These are phyloP conservation scores for Parauchenoglanis ngamensis DNA, from an alignment of 2,797 vertebrate species.

Conservation along the genomic window DNA sequence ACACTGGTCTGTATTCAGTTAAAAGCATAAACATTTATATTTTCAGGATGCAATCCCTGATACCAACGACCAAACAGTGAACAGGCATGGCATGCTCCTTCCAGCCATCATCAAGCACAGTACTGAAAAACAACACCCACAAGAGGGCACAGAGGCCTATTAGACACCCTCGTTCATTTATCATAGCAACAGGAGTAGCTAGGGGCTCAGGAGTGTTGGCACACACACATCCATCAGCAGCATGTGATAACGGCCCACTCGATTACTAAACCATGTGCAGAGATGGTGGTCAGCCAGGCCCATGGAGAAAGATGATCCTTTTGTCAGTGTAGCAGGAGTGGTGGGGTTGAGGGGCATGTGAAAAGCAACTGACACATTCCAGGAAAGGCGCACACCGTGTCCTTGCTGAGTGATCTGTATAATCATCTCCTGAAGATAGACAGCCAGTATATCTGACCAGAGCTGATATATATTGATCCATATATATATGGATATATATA, in stretches of 20 bases:
- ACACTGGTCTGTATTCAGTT: conserved; percentile 8
- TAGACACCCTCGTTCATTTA: conserved; percentile 53
- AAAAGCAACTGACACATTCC: conserved; percentile 54
- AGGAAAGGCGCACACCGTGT: conserved; percentile 50
- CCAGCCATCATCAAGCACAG: conserved; percentile 32
- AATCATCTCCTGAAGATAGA: conserved; percentile 26
- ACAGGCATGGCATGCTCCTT: conserved; percentile 14
- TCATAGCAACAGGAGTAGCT: conserved; percentile 55
- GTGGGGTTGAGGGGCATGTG: background rate
- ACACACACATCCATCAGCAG: conserved; percentile 51
- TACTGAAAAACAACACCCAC: conserved; percentile 49
- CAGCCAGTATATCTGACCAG: background rate
- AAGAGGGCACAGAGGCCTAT: conserved; percentile 51
- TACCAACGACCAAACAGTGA: conserved; percentile 28
- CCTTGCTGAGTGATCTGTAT: conserved; percentile 47
- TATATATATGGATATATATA: no score
- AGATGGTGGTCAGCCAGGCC: conserved; percentile 50
- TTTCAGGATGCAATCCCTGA: conserved; percentile 38
- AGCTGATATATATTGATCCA: background rate
- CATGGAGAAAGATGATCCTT: conserved; percentile 56
- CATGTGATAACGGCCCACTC: conserved; percentile 54
- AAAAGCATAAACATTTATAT: background rate
- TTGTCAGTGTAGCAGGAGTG: conserved; percentile 43
- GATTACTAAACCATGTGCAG: conserved; percentile 53
- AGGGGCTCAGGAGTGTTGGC: conserved; percentile 10